Evolutionary conservation across 1,140 invertebrate species (phyloP).

Genomic region (Andricus grossulariae): DNA sequence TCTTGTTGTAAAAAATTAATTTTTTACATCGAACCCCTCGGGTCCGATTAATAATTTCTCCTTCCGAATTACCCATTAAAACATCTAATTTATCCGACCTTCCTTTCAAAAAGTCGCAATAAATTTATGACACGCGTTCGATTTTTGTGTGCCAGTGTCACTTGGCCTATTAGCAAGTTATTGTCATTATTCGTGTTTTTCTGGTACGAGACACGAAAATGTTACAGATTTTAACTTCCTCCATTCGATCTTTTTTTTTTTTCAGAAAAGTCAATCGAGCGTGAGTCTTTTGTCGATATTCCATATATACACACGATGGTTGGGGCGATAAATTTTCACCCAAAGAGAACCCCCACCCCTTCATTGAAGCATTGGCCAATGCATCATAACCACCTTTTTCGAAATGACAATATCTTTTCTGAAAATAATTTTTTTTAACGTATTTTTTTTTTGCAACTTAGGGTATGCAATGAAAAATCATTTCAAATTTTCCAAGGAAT

Average conservation of each 20-base stretch:
- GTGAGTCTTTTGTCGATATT: constrained; percentile 62
- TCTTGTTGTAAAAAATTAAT: not conserved
- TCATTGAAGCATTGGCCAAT: constrained; percentile 43
- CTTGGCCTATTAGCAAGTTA: constrained; percentile 35
- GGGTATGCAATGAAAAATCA: too few relatives aligned
- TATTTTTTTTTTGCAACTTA: too few relatives aligned
- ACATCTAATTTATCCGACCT: not conserved
- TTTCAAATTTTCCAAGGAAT: too few relatives aligned
- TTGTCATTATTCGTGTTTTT: constrained; percentile 22
- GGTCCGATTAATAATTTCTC: not conserved
- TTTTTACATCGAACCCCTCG: not conserved
- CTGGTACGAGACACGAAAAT: constrained; percentile 6
- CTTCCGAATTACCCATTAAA: not conserved
- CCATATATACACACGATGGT: constrained; percentile 45
- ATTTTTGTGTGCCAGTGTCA: not conserved
- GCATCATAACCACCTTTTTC: constrained; percentile 53
- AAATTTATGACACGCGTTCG: constrained; percentile 35
- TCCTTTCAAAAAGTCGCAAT: not conserved
- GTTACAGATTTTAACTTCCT: constrained; percentile 42
- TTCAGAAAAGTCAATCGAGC: constrained; percentile 60
- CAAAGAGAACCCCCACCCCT: constrained; percentile 46
- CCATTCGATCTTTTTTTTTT: constrained; percentile 36
- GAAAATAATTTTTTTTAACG: too few relatives aligned
- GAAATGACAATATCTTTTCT: not conserved
- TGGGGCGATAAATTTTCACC: constrained; percentile 58